phyloP scores from a whole-genome alignment of 2,888 invertebrate genomes.

The Polydesmus complanatus region DNA sequence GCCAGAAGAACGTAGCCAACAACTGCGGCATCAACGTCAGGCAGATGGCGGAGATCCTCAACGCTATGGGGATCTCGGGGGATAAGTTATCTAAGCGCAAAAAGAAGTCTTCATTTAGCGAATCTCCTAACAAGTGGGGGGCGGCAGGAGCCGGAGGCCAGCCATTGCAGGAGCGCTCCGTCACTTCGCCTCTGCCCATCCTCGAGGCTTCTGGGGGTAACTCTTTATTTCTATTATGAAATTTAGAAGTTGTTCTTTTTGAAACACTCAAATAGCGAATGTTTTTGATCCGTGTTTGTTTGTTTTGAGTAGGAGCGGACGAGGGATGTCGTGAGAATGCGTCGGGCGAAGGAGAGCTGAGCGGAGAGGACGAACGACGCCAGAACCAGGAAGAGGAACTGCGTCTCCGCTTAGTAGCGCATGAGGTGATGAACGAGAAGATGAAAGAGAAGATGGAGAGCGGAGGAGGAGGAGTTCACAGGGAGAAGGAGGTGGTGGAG shows the following conservation, averaged over 20 bases:
- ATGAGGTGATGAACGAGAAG: conserved; percentile 37
- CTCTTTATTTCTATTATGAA: background rate
- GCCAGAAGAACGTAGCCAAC: conserved; percentile 97
- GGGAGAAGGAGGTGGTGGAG: conserved; percentile 21
- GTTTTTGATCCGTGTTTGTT: background rate
- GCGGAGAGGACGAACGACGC: conserved; percentile 11
- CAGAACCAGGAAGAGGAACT: conserved; percentile 29
- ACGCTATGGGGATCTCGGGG: conserved; percentile 79
- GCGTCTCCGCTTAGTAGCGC: conserved; percentile 27
- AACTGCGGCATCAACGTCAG: conserved; percentile 98
- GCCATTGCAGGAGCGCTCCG: conserved; percentile 21
- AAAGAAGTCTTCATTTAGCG: conserved; percentile 32
- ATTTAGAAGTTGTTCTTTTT: background rate
- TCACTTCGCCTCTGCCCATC: conserved; percentile 29
- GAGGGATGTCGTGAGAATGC: background rate
- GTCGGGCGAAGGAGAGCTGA: conserved; percentile 21
- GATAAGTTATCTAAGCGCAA: conserved; percentile 54
- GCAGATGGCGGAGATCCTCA: conserved; percentile 85
- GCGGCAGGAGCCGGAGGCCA: background rate
- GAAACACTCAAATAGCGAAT: background rate
- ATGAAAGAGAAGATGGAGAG: conserved; percentile 27
- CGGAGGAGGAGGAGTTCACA: background rate
- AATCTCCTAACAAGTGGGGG: conserved; percentile 26
- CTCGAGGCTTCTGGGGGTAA: conserved; percentile 16
- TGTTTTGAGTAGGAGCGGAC: conserved; percentile 4